Evolutionary conservation across 2,113 vertebrate genomes (phyloP).

Genomic region (Lepus timidus): DNA sequence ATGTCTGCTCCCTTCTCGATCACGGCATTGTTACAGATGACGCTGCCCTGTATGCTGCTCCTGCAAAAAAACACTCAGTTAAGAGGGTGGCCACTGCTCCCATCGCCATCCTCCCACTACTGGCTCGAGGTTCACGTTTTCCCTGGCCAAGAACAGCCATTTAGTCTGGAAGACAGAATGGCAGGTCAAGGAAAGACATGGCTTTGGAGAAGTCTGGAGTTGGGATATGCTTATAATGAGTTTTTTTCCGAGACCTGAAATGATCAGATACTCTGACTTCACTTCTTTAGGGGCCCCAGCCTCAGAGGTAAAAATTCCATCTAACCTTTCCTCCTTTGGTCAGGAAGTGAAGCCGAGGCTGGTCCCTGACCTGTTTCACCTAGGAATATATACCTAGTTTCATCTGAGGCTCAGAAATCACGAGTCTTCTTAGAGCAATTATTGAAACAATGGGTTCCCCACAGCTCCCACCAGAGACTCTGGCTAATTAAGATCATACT

Average conservation of each 20-base stretch:
- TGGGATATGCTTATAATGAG: neutral
- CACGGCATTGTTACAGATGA: constrained; percentile 95
- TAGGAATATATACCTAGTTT: constrained; percentile 41
- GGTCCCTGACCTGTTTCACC: constrained; percentile 1
- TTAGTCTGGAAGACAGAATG: constrained; percentile 41
- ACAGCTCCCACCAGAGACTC: constrained; percentile 8
- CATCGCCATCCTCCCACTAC: neutral
- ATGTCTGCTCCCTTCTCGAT: constrained; percentile 96
- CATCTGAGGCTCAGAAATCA: constrained; percentile 5
- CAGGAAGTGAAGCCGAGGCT: neutral
- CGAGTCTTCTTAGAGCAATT: neutral
- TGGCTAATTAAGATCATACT: constrained; percentile 48
- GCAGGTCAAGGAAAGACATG: neutral
- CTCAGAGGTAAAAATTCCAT: constrained; percentile 10
- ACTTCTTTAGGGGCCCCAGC: neutral
- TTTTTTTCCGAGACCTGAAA: neutral
- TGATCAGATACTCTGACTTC: constrained; percentile 29
- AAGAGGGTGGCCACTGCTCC: neutral
- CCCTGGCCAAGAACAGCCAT: neutral
- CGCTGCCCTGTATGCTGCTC: constrained; percentile 95
- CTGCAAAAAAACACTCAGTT: constrained; percentile 86
- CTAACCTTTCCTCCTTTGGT: neutral
- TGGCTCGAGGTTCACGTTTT: neutral
- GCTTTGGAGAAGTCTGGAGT: constrained; percentile 21
- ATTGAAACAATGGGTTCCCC: neutral